These are phyloP conservation scores for Tetrax tetrax DNA, from an alignment of 2,113 vertebrate genomes.

Conservation along the genomic window DNA sequence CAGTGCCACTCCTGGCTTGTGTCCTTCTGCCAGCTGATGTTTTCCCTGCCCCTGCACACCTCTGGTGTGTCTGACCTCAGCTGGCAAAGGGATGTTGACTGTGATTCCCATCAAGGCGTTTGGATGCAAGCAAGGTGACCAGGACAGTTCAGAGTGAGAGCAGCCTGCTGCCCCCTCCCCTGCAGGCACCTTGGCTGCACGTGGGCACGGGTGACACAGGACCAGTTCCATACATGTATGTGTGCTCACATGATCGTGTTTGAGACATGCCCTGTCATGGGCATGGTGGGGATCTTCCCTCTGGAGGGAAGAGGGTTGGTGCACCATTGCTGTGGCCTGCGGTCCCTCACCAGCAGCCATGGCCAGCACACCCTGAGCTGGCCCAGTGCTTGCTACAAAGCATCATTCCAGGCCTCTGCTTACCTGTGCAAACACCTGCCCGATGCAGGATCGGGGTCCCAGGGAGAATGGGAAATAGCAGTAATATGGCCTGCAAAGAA, in stretches of 20 bases:
- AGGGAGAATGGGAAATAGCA: slow-evolving; percentile 88
- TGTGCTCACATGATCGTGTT: neutral
- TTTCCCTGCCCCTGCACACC: neutral
- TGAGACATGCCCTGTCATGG: neutral
- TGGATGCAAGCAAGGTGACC: neutral
- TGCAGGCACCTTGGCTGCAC: neutral
- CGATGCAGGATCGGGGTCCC: slow-evolving; percentile 88
- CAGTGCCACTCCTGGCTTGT: neutral
- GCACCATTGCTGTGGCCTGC: neutral
- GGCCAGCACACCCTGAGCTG: neutral
- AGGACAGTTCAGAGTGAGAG: neutral
- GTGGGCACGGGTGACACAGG: fast-evolving
- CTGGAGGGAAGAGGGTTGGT: neutral
- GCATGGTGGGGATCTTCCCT: neutral
- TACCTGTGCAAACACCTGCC: slow-evolving; percentile 90
- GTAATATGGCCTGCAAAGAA: slow-evolving; percentile 68
- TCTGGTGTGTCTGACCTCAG: neutral
- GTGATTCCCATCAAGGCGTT: neutral
- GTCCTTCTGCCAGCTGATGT: neutral
- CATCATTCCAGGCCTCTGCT: neutral
- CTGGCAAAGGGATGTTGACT: neutral
- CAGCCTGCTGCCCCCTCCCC: neutral
- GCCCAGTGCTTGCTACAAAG: neutral
- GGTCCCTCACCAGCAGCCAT: neutral
- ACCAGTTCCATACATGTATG: neutral